Base-by-base conservation (phyloP, 2,888 invertebrate genomes). In the Microchrysa polita region DNA sequence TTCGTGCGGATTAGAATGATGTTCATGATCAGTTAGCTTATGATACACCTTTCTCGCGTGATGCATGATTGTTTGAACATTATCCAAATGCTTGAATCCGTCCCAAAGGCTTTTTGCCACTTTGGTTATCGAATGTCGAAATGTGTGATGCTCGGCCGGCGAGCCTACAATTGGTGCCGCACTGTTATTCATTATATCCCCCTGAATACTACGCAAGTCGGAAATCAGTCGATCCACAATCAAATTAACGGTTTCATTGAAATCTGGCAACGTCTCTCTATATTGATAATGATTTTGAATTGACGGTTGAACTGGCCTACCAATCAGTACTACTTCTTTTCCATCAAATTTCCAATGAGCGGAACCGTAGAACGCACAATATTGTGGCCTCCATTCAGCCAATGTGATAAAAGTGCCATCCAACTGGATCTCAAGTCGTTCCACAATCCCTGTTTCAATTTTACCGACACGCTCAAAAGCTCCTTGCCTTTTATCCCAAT, bases 371-470 rank as follows among this genome's bases (percentile, higher is more conserved):
- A 76, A 18, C 0, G 74, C 73, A 69, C 84, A 84, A 18, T 79
- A 77, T 12, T 63, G 10, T 7, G 75, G 78, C 9, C 48, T 65
- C 20, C 76, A 60, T 42, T 77, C 78, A 5, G 79, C 77, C 77
- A 80, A 82, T 10, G 82, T 82, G 40, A 85, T 76, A 22, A 84
- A 87, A 57, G 1, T 23, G 14, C 22, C 5, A 23, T 72, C 42
- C 10, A 85, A 77, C 0, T 80, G 76, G 5, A 80, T 76, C 0
- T 81, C 77, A 67, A 81, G 79, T 78, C 86, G 83, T 34, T 83
- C 81, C 1, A 89, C 80, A 14, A 79, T 79, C 2, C 89, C 90
- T 34, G 87, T 86, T 74, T 84, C 78, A 12, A 86, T 79, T 52
- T 80, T 75, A 9, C 77, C 79, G 1, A 83, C 40, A 9, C 67